Base-by-base conservation (phyloP, 2,888 invertebrate genomes). In the Gymnoscelis rufifasciata region DNA sequence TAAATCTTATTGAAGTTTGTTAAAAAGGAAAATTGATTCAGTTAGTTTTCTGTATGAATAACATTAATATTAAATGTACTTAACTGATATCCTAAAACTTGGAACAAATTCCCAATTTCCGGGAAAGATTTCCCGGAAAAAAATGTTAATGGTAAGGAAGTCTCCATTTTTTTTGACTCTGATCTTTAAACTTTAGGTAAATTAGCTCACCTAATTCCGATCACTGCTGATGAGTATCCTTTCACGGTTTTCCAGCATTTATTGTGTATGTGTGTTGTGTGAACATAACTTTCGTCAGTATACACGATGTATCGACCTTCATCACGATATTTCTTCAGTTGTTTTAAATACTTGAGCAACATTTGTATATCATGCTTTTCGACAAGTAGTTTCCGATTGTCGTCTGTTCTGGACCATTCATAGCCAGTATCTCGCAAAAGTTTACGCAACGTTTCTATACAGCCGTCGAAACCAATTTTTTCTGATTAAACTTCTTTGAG, bases 231-330 rank as follows among this genome's bases (percentile, higher is more conserved):
- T 27, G 13, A 36, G 1, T 11, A 12, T 36, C 26, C 28, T 38
- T 28, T 28, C 19, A 15, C 28, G 7, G 6, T 28, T 28, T 38
- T 38, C 38, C 15, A 15, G 38, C 38, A 23, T 36, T 40, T 29
- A 24, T 42, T 38, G 23, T 33, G 38, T 8, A 35, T 29, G 11
- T 38, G 38, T 29, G 31, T 43, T 28, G 38, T 43, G 14, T 38
- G 38, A 24, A 47, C 29, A 29, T 35, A 47, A 26, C 15, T 31
- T 35, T 47, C 38, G 15, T 29, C 38, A 1, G 29, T 42, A 14
- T 38, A 43, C 11, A 47, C 38, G 3, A 47, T 47, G n/a, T 40
- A 33, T 28, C 24, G 31, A 23, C 47, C 47, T 23, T 27, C 27
- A 23, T 38, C 38, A 7, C 42, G 43, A 4, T 38, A 47, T 26